Evolutionary conservation across 2,797 vertebrate species (phyloP).

Genomic region (Diglossa cyanea): DNA sequence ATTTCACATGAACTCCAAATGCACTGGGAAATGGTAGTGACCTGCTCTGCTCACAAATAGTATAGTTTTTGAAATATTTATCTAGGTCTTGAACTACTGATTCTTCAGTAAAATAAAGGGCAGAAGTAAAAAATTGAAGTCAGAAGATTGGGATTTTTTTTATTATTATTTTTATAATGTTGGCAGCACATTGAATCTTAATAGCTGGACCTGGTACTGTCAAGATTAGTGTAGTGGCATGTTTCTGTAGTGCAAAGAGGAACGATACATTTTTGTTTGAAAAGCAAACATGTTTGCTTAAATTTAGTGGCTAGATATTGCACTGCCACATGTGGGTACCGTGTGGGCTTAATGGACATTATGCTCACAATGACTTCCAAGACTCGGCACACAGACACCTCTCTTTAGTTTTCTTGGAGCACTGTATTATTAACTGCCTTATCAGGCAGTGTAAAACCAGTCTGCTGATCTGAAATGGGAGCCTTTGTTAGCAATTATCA

Average conservation of each 20-base stretch:
- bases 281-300: conserved; percentile 36
- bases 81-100: conserved; percentile 69
- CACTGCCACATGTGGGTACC: background rate
- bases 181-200: conserved; percentile 49
- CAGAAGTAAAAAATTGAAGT: conserved; percentile 56
- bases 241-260: conserved; percentile 9
- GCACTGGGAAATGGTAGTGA: conserved; percentile 65
- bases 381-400: background rate
- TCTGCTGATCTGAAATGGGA: conserved; percentile 16
- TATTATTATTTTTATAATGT: conserved; percentile 28
- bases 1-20: conserved; percentile 68
- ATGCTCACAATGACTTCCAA: background rate
- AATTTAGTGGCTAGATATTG: background rate
- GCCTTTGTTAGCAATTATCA: conserved; percentile 34
- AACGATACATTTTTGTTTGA: background rate
- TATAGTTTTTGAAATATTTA: conserved; percentile 74
- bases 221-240: conserved; percentile 17
- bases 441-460: background rate
- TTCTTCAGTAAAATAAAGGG: conserved; percentile 66
- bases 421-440: background rate
- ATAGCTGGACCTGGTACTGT: conserved; percentile 17
- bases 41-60: conserved; percentile 52
- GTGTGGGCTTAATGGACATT: background rate
- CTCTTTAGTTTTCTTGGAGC: background rate
- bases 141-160: conserved; percentile 51